Evolutionary conservation across 1,140 invertebrate species (phyloP).

Genomic region (Drosophila sturtevanti): DNA sequence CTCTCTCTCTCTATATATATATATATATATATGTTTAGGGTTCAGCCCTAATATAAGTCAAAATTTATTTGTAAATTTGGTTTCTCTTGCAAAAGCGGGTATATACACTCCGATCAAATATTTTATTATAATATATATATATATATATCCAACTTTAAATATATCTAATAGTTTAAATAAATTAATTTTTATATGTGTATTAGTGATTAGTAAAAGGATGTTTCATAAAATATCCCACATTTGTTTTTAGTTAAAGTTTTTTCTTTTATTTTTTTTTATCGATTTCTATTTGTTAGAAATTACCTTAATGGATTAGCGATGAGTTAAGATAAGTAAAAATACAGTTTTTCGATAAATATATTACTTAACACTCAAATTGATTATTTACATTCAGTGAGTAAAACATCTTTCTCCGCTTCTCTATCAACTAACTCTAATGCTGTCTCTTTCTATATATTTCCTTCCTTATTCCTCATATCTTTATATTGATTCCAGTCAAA

Average conservation of each 20-base stretch:
- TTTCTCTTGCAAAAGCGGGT: neutral
- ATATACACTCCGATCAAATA: neutral
- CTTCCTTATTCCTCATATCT: constrained; percentile 7
- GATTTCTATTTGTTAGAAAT: neutral
- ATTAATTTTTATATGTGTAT: no score
- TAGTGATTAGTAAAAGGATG: no score
- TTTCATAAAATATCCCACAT: no score
- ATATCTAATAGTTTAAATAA: no score
- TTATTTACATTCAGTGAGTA: neutral
- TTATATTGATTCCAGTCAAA: neutral
- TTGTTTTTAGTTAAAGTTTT: no score
- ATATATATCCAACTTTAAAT: no score
- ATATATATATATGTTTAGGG: neutral
- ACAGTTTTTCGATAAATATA: neutral
- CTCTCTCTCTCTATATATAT: no score
- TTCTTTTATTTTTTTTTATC: no score
- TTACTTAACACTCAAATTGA: constrained; percentile 2
- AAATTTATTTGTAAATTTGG: neutral
- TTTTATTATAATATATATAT: no score
- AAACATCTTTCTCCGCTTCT: constrained; percentile 4
- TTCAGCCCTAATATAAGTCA: neutral
- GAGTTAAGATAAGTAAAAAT: constrained; percentile 2
- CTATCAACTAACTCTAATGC: no score
- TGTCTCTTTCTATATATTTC: neutral
- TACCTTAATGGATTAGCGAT: neutral